Evolutionary conservation across 2,113 vertebrate species (phyloP).

Genomic region (Actenoides lindsayi): DNA sequence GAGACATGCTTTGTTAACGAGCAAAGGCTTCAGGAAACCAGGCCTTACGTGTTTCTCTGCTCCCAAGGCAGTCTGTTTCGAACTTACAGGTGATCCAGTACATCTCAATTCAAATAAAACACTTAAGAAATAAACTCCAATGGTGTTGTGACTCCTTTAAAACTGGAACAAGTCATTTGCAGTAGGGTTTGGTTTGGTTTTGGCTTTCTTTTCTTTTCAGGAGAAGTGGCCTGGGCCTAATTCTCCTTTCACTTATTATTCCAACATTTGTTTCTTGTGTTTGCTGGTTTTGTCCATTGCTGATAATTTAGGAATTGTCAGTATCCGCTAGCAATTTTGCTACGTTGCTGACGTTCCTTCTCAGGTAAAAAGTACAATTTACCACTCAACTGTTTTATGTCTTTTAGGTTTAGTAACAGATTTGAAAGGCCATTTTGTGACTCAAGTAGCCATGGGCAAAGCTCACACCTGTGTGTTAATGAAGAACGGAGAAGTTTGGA

Average conservation of each 20-base stretch:
- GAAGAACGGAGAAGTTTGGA: conserved; percentile 97
- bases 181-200: background rate
- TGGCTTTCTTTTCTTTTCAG: background rate
- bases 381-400: background rate
- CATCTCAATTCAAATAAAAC: background rate
- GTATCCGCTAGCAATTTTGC: background rate
- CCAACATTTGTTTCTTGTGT: background rate
- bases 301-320: background rate
- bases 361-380: background rate
- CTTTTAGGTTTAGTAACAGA: conserved; percentile 92
- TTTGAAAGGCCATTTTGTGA: conserved; percentile 96
- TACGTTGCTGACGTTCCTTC: background rate
- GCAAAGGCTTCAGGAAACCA: background rate
- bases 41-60: background rate
- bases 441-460: conserved; percentile 98
- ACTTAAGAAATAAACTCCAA: background rate
- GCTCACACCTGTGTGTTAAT: conserved; percentile 97
- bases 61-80: background rate
- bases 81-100: background rate
- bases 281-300: background rate
- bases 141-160: background rate
- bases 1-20: background rate
- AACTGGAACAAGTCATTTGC: background rate
- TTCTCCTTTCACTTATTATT: background rate
- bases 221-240: background rate